Conservation (phyloP, 1,140 invertebrate species). For the Platyura marginata region DNA sequence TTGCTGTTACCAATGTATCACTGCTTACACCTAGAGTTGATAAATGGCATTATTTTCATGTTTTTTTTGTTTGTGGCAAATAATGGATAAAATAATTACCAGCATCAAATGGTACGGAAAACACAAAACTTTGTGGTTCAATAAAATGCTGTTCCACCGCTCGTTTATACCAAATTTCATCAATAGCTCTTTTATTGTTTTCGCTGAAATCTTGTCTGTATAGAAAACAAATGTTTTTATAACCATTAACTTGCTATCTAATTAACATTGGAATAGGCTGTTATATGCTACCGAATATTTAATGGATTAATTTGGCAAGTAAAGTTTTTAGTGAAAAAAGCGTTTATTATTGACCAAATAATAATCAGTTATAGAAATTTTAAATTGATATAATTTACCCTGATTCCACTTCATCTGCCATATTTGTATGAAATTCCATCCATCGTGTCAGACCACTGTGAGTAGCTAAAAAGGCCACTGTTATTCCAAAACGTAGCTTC, state of each 20-base stretch:
- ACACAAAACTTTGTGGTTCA: slow-evolving; percentile 67
- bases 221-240: background rate
- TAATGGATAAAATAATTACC: slow-evolving; percentile 9
- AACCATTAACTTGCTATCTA: too few species aligned
- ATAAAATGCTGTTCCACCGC: slow-evolving; percentile 78
- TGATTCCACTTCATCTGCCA: slow-evolving; percentile 14
- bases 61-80: background rate
- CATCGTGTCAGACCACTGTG: slow-evolving; percentile 75
- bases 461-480: slow-evolving; percentile 70
- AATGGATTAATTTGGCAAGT: background rate
- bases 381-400: too few species aligned
- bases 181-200: slow-evolving; percentile 57
- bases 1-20: slow-evolving; percentile 66
- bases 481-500: slow-evolving; percentile 65
- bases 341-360: background rate
- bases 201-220: slow-evolving; percentile 24
- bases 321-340: background rate
- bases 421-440: slow-evolving; percentile 45
- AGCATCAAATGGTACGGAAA: slow-evolving; percentile 60
- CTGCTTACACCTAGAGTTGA: background rate
- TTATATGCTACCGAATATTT: too few species aligned
- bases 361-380: too few species aligned
- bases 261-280: too few species aligned
- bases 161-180: slow-evolving; percentile 84
- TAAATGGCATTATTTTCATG: background rate